These are phyloP conservation scores for Mus minutoides DNA, from an alignment of 2,797 vertebrate genomes.

Conservation along the genomic window DNA sequence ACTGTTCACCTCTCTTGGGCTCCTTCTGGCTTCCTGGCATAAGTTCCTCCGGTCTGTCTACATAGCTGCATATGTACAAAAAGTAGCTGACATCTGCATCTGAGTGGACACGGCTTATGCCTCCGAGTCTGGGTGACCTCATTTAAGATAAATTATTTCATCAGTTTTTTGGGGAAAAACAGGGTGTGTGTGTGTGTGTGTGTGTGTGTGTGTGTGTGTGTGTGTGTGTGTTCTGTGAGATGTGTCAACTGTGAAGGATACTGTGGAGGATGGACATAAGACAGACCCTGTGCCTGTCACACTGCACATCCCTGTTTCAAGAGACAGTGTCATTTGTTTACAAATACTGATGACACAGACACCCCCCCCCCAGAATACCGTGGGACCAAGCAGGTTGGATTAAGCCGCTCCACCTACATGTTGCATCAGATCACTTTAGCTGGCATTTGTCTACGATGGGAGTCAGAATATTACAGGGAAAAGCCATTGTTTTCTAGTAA, in stretches of 20 bases:
- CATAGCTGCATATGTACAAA: background rate
- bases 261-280: background rate
- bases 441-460: background rate
- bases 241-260: background rate
- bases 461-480: background rate
- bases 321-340: background rate
- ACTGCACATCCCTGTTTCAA: too few species aligned
- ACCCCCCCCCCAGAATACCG: background rate
- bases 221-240: background rate
- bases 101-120: background rate
- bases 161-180: background rate
- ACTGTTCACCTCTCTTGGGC: background rate
- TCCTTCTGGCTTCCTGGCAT: background rate
- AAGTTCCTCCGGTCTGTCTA: background rate
- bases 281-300: background rate
- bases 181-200: too few species aligned
- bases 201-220: too few species aligned
- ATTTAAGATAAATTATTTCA: background rate
- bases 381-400: background rate
- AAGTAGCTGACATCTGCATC: background rate
- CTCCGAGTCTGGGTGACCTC: background rate
- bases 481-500: background rate
- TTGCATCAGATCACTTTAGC: rapidly evolving
- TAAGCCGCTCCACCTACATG: rapidly evolving
- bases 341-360: background rate